phyloP scores from a whole-genome alignment of 2,888 invertebrate species.

The Cephus spinipes region DNA sequence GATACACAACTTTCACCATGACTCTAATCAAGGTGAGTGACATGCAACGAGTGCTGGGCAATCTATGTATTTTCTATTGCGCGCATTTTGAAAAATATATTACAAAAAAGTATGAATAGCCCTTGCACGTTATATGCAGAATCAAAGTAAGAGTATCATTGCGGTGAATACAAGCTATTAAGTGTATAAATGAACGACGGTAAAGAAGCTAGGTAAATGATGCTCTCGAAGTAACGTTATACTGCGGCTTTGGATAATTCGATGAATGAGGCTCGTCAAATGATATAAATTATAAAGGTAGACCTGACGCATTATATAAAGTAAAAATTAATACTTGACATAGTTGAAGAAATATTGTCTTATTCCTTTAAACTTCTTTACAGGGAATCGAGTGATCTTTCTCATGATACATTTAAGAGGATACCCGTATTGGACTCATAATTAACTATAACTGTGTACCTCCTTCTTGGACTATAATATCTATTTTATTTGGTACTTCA shows the following conservation, averaged over 20 bases:
- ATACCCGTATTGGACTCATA: not conserved
- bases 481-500: conserved; percentile 8
- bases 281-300: not conserved
- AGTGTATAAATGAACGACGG: not conserved
- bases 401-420: not conserved
- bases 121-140: not conserved
- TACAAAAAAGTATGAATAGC: not conserved
- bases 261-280: not conserved
- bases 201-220: not conserved
- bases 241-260: not conserved
- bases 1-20: conserved; percentile 34
- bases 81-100: not conserved
- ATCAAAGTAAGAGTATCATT: not conserved
- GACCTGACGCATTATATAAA: not conserved
- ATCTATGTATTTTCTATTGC: not conserved
- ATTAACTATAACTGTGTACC: not conserved
- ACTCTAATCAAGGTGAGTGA: conserved; percentile 51
- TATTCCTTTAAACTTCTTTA: not conserved
- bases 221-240: not conserved
- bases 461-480: not conserved
- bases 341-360: not conserved
- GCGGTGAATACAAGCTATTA: not conserved
- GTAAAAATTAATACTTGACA: not conserved
- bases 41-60: conserved; percentile 39
- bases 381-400: not conserved